These are phyloP conservation scores for Anhinga rufa DNA, from an alignment of 2,113 vertebrate genomes.

Conservation along the genomic window DNA sequence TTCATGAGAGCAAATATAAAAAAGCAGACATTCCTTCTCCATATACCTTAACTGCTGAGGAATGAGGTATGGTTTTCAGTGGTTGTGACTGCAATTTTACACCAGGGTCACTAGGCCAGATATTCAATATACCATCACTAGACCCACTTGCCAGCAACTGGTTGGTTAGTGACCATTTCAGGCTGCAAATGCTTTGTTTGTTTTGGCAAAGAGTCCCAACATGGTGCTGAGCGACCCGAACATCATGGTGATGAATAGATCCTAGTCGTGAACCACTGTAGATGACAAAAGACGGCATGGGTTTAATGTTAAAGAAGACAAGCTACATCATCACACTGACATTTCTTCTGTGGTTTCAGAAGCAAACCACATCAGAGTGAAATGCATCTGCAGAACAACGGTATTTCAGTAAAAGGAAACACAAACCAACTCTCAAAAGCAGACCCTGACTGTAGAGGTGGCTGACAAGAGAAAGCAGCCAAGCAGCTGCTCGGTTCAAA, in stretches of 20 bases:
- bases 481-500: not conserved
- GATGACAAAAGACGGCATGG: not conserved
- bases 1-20: not conserved
- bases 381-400: not conserved
- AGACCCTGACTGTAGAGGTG: not conserved
- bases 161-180: conserved; percentile 74
- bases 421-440: not conserved
- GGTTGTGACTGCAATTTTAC: conserved; percentile 22
- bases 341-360: not conserved
- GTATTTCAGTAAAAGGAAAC: not conserved
- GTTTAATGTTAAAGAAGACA: not conserved
- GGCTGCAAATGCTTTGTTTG: conserved; percentile 68
- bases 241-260: conserved; percentile 71
- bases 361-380: not conserved
- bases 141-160: conserved; percentile 73
- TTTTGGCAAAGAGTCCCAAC: conserved; percentile 58
- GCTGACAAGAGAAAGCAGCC: not conserved
- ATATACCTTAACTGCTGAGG: conserved; percentile 77
- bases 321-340: not conserved
- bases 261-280: conserved; percentile 77
- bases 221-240: conserved; percentile 41
- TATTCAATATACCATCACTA: conserved; percentile 65
- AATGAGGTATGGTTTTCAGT: conserved; percentile 55
- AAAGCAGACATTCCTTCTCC: not conserved
- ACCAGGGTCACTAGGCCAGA: conserved; percentile 70